phyloP scores from a whole-genome alignment of 2,888 invertebrate genomes.

The Sabatieria punctata region DNA sequence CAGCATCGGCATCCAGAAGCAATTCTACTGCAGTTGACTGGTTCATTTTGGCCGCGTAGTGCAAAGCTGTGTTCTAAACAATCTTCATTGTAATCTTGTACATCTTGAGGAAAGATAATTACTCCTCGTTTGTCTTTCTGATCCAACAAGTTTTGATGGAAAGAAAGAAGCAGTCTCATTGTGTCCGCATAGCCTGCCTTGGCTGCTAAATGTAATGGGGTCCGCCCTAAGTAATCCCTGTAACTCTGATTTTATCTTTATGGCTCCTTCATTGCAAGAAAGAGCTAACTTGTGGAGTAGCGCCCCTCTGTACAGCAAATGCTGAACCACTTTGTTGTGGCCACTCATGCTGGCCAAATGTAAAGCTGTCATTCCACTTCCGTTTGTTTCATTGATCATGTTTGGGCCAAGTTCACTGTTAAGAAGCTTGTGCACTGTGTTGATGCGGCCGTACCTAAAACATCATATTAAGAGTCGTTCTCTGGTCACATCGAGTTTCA shows the following conservation, averaged over 20 bases:
- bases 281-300: slow-evolving; percentile 45
- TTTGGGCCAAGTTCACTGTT: slow-evolving; percentile 68
- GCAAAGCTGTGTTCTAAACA: slow-evolving; percentile 31
- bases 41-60: slow-evolving; percentile 27
- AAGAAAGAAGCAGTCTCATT: slow-evolving; percentile 58
- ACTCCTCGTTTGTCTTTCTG: slow-evolving; percentile 40
- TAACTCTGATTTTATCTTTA: too few relatives aligned
- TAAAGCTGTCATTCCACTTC: slow-evolving; percentile 62
- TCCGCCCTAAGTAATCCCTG: slow-evolving; percentile 62
- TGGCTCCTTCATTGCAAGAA: too few relatives aligned
- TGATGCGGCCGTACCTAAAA: slow-evolving; percentile 56
- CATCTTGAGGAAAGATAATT: too few relatives aligned
- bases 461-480: too few relatives aligned
- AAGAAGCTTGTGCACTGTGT: slow-evolving; percentile 59
- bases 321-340: slow-evolving; percentile 62
- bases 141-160: slow-evolving; percentile 67
- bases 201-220: slow-evolving; percentile 64
- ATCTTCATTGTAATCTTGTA: background rate
- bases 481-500: too few relatives aligned
- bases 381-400: slow-evolving; percentile 75
- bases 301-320: slow-evolving; percentile 64
- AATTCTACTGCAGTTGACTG: slow-evolving; percentile 23
- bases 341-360: slow-evolving; percentile 68
- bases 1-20: slow-evolving; percentile 26
- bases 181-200: slow-evolving; percentile 63